Conservation (phyloP, 2,113 vertebrate species). For the Mormyrus iriodes region DNA sequence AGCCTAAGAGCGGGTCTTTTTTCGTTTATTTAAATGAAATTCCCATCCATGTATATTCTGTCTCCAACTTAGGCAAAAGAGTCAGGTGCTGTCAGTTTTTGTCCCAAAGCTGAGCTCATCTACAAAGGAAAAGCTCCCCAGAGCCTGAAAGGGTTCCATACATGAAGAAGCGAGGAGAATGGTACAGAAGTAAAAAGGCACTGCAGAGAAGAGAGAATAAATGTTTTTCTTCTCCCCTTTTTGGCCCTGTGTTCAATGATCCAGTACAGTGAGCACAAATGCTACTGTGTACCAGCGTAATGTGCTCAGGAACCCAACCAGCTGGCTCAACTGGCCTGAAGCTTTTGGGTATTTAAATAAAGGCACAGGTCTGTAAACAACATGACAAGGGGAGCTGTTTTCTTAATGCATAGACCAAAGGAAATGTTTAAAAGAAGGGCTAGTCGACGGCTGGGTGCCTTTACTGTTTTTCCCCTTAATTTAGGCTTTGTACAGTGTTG, state of each 20-base stretch:
- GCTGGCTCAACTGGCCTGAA: slow-evolving; percentile 19
- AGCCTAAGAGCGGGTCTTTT: not conserved
- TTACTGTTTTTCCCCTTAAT: not conserved
- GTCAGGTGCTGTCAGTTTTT: not conserved
- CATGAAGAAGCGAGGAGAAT: slow-evolving; percentile 52
- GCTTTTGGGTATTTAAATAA: slow-evolving; percentile 22
- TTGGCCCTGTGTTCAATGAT: slow-evolving; percentile 54
- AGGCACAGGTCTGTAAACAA: slow-evolving; percentile 13
- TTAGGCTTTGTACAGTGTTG: not conserved
- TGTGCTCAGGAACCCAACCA: slow-evolving; percentile 39
- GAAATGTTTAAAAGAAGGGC: not conserved
- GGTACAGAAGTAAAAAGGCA: slow-evolving; percentile 42
- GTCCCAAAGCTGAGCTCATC: slow-evolving; percentile 12
- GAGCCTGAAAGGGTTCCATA: slow-evolving; percentile 49
- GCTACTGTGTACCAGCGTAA: slow-evolving; percentile 45
- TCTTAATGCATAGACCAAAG: not conserved
- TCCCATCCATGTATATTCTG: not conserved
- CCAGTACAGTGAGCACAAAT: slow-evolving; percentile 57
- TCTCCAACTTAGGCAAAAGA: not conserved
- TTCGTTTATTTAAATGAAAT: slow-evolving; percentile 17
- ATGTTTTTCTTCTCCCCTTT: slow-evolving; percentile 28
- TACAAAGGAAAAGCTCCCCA: slow-evolving; percentile 32
- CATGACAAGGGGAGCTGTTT: not conserved
- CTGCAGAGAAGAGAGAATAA: slow-evolving; percentile 44
- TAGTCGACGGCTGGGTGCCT: not conserved